Evolutionary conservation across 2,113 vertebrate genomes (phyloP).

Genomic region (Ifrita kowaldi): DNA sequence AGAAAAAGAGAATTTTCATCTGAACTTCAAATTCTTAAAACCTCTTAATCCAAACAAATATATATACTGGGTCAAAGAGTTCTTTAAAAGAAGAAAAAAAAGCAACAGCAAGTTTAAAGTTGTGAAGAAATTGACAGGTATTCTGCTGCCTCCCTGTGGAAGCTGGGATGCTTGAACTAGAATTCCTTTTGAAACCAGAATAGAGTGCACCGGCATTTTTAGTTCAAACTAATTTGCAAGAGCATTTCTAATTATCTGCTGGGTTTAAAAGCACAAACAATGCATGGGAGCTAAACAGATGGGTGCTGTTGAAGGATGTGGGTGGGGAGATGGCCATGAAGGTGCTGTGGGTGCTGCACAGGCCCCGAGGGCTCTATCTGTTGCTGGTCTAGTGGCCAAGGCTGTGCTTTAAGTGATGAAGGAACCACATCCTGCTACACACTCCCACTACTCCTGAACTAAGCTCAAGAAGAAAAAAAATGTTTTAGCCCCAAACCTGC

Average conservation of each 20-base stretch:
- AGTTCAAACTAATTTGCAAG: neutral
- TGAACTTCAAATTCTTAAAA: conserved; percentile 34
- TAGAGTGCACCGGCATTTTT: neutral
- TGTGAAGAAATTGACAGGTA: neutral
- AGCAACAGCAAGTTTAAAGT: neutral
- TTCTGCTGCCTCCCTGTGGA: conserved; percentile 69
- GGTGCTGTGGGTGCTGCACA: neutral
- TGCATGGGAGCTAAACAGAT: neutral
- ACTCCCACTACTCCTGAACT: neutral
- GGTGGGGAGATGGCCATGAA: neutral
- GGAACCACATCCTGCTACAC: neutral
- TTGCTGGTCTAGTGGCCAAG: neutral
- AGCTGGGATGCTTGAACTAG: neutral
- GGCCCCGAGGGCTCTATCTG: rapidly evolving
- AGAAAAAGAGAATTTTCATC: neutral
- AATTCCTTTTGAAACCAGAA: neutral
- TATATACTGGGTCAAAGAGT: neutral
- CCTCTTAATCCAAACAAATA: neutral
- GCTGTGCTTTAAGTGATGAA: neutral
- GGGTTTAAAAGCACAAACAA: neutral
- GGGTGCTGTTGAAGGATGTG: neutral
- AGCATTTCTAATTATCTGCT: neutral
- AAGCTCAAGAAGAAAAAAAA: neutral
- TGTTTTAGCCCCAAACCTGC: neutral
- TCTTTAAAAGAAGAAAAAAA: neutral